Evolutionary conservation across 2,888 invertebrate species (phyloP).

Genomic region (Agrotis exclamationis): DNA sequence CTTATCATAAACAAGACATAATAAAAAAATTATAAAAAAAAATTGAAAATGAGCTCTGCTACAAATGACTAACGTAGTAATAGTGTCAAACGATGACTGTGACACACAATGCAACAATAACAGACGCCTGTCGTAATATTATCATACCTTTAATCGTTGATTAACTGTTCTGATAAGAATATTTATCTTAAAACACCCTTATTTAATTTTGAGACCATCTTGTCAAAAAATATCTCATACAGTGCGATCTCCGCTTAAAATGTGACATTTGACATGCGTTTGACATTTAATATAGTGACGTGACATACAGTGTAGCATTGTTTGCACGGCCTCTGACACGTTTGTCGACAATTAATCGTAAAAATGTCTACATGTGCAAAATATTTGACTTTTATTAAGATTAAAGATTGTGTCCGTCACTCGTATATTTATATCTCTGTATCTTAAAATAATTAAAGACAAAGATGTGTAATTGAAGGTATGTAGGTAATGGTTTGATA

Average conservation of each 20-base stretch:
- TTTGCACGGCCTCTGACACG: not conserved
- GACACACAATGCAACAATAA: slow-evolving; percentile 11
- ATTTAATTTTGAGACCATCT: slow-evolving; percentile 12
- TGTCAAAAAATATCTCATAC: slow-evolving; percentile 4
- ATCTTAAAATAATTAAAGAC: not conserved
- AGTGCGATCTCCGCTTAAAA: slow-evolving; percentile 8
- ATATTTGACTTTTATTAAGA: slow-evolving; percentile 21
- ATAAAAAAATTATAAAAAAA: not conserved
- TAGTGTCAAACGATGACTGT: slow-evolving; percentile 8
- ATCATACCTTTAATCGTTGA: slow-evolving; percentile 23
- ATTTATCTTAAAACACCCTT: slow-evolving; percentile 6
- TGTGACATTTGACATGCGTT: slow-evolving; percentile 29
- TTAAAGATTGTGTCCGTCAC: slow-evolving; percentile 24
- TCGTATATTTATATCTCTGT: not conserved
- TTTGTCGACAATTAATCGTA: slow-evolving; percentile 24
- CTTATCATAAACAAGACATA: not conserved
- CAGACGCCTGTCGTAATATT: slow-evolving; percentile 1
- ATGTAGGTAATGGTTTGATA: too few species aligned
- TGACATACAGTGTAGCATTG: slow-evolving; percentile 3
- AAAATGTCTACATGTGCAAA: slow-evolving; percentile 1
- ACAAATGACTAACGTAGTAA: too few species aligned
- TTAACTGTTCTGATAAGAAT: slow-evolving; percentile 34
- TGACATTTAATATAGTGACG: slow-evolving; percentile 41
- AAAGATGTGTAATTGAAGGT: too few species aligned
- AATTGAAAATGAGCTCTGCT: not conserved